A percentile compares a stretch with the other conserved stretches of the same genome.
Conservation (phyloP, 1,140 invertebrate genomes). For the Leptinotarsa texana region DNA sequence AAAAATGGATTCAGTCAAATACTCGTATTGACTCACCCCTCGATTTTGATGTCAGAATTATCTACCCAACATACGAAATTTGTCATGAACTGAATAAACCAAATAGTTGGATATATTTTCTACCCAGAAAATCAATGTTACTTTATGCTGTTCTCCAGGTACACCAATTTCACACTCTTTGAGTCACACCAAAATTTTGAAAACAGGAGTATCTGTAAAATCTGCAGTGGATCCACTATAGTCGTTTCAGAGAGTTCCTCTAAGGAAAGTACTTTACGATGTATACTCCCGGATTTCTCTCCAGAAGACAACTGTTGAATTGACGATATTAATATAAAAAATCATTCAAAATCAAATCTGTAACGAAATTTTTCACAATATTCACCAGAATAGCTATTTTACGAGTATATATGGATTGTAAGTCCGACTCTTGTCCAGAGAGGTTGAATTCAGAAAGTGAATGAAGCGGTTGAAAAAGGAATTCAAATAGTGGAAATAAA, state of each 20-base stretch:
- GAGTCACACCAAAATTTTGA: not conserved
- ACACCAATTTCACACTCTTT: not conserved
- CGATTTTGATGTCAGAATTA: conserved; percentile 11
- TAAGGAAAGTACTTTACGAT: conserved; percentile 3
- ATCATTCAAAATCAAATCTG: not conserved
- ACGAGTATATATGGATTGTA: not conserved
- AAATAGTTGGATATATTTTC: conserved; percentile 9
- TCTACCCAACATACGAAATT: not conserved
- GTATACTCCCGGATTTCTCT: not conserved
- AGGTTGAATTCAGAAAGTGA: too few relatives aligned
- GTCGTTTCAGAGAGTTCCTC: not conserved
- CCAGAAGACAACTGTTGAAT: not conserved
- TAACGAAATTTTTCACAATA: not conserved
- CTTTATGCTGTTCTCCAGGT: not conserved
- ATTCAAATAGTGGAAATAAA: too few relatives aligned
- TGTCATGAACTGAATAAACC: not conserved
- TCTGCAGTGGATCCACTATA: not conserved
- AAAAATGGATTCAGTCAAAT: not conserved
- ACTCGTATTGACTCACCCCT: not conserved
- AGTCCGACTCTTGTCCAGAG: too few relatives aligned
- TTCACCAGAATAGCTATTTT: not conserved
- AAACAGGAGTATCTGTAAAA: conserved; percentile 7
- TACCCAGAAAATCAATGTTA: not conserved
- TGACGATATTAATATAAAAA: not conserved
- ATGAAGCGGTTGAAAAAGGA: too few relatives aligned